Conservation (phyloP, 2,797 vertebrate genomes). For the Tolypeutes matacus region DNA sequence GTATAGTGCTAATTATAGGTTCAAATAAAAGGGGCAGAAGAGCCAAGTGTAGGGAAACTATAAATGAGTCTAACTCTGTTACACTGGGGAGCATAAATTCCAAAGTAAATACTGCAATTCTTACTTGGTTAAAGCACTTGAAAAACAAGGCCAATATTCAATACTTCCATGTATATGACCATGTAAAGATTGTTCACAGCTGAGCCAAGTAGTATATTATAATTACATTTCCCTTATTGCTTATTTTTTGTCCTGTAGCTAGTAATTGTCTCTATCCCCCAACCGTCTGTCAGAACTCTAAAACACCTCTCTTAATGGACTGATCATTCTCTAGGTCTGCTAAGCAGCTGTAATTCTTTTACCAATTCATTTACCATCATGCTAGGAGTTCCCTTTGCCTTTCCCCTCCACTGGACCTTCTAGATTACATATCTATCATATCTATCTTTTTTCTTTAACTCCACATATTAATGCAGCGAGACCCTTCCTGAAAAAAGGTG, state of each 20-base stretch:
- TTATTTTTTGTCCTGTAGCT: background rate
- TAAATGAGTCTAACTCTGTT: too few relatives aligned
- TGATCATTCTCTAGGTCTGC: background rate
- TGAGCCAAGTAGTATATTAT: background rate
- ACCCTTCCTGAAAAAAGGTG: background rate
- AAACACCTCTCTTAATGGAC: background rate
- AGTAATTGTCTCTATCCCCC: background rate
- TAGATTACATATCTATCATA: background rate
- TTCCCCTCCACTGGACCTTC: background rate
- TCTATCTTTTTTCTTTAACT: background rate
- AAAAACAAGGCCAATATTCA: background rate
- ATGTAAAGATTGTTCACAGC: background rate
- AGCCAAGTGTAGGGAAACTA: too few relatives aligned
- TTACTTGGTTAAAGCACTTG: background rate
- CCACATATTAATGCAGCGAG: background rate
- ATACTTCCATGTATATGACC: background rate
- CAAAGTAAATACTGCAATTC: background rate
- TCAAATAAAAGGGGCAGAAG: too few relatives aligned
- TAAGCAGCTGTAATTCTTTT: background rate
- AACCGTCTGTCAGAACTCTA: background rate
- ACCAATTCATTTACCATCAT: background rate
- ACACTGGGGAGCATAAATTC: too few relatives aligned
- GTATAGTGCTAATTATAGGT: too few relatives aligned
- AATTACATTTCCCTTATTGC: background rate
- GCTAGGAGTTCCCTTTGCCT: background rate